phyloP scores from a whole-genome alignment of 2,888 invertebrate species.

The Parnassius mnemosyne region DNA sequence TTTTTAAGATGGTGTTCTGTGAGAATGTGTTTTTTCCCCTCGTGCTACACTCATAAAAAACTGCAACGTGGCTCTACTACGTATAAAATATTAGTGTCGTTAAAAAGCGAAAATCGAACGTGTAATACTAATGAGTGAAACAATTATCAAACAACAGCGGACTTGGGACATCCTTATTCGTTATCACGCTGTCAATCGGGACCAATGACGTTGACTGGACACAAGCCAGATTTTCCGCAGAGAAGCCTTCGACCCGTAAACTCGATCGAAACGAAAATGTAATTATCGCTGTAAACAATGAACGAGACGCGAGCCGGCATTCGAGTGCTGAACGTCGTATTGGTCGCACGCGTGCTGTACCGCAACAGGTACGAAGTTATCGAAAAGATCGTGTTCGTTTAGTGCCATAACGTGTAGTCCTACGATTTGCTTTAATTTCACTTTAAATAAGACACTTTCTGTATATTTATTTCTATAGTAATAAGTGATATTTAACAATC shows the following conservation, averaged over 20 bases:
- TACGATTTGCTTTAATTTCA: slow-evolving; percentile 31
- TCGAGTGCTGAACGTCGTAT: slow-evolving; percentile 70
- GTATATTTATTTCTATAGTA: slow-evolving; percentile 17
- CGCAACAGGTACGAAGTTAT: slow-evolving; percentile 50
- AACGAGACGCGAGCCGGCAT: slow-evolving; percentile 59
- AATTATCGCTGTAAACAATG: slow-evolving; percentile 77
- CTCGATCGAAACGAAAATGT: slow-evolving; percentile 74
- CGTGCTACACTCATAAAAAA: no score
- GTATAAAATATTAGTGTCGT: background rate
- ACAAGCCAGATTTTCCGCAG: slow-evolving; percentile 65
- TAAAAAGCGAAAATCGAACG: background rate
- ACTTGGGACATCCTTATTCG: slow-evolving; percentile 34
- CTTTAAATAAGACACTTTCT: slow-evolving; percentile 28
- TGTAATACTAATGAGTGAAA: background rate
- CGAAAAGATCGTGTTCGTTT: slow-evolving; percentile 49
- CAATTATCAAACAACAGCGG: slow-evolving; percentile 27
- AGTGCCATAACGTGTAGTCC: slow-evolving; percentile 62
- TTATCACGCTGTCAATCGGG: slow-evolving; percentile 35
- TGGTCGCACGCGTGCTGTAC: slow-evolving; percentile 59
- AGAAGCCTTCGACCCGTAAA: slow-evolving; percentile 70
- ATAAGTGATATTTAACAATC: slow-evolving; percentile 37
- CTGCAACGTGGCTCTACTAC: no score
- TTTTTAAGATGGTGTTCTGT: no score
- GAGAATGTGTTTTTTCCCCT: no score
- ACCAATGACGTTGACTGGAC: slow-evolving; percentile 45